Base-by-base conservation (phyloP, 2,888 invertebrate genomes). In the Eustalomyia histrio region DNA sequence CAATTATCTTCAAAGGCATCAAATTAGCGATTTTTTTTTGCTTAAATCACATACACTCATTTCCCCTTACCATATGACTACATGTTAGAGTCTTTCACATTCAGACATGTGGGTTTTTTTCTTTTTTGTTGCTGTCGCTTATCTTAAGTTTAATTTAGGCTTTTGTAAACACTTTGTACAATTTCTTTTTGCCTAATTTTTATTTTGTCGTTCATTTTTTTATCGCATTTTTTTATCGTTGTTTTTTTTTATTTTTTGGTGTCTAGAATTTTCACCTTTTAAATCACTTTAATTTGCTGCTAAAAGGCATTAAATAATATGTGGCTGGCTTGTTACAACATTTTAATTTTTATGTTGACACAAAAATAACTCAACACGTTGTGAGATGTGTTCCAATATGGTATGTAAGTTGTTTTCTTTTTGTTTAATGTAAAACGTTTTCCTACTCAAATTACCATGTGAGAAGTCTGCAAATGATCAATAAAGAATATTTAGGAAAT, bases 211-310 rank as follows among this genome's bases (percentile, higher is more conserved):
- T 1, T 50, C 63, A 61, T 47, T 16, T n/a, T 58, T 50, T 57
- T n/a, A n/a, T 24, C 33, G 57, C 3, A 24, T 18, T 47, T 60
- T 3, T n/a, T 29, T 17, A 7, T 47, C n/a, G n/a, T 29, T 16
- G 39, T 29, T 43, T 24, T 10, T 10, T 24, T 53, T 35, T 47
- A 24, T n/a, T 29, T 29, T 12, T 57, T 39, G 53, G 29, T 50
- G 63, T 73, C 65, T 50, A 60, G 39, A 73, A 58, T 72, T 78
- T 78, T 60, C 76, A 78, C 71, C 50, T 63, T 63, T 39, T 24
- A 73, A 68, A 79, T 73, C 68, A 73, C 57, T 50, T 43, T 47
- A 58, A 64, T 73, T 73, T 63, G 33, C 16, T 43, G 57, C 65
- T 65, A 39, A 53, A 78, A 65, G 64, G 71, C 58, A 39, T 33